These are phyloP conservation scores for Irena cyanogastra DNA, from an alignment of 2,113 vertebrate species.

Conservation along the genomic window DNA sequence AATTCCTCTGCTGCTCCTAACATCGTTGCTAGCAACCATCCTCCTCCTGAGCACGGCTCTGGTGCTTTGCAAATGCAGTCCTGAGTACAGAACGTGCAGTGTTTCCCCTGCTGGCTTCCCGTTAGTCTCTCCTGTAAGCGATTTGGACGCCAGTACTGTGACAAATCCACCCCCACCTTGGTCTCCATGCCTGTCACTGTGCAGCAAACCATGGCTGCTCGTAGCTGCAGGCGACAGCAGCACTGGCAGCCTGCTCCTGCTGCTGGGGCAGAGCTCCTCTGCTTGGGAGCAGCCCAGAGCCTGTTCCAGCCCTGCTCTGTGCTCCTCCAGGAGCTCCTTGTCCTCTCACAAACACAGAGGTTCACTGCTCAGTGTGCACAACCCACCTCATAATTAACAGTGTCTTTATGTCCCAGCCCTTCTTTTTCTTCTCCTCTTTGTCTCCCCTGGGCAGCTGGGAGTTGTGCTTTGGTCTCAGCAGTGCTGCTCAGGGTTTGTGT, in stretches of 20 bases:
- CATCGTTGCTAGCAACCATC: conserved; percentile 36
- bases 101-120: background rate
- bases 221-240: background rate
- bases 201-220: background rate
- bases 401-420: background rate
- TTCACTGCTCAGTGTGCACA: background rate
- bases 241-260: background rate
- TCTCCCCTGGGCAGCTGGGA: background rate
- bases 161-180: conserved; percentile 32
- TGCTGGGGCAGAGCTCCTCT: background rate
- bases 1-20: conserved; percentile 10
- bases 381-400: background rate
- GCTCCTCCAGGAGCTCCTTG: background rate
- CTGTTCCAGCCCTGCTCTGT: background rate
- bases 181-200: conserved; percentile 43
- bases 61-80: background rate
- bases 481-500: background rate
- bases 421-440: background rate
- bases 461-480: background rate
- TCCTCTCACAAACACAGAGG: background rate
- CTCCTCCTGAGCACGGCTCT: background rate
- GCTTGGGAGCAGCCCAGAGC: background rate
- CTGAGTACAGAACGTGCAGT: background rate
- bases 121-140: background rate
- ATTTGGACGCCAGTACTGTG: conserved; percentile 6